phyloP scores from a whole-genome alignment of 2,113 vertebrate species.

The Pedetes capensis region DNA sequence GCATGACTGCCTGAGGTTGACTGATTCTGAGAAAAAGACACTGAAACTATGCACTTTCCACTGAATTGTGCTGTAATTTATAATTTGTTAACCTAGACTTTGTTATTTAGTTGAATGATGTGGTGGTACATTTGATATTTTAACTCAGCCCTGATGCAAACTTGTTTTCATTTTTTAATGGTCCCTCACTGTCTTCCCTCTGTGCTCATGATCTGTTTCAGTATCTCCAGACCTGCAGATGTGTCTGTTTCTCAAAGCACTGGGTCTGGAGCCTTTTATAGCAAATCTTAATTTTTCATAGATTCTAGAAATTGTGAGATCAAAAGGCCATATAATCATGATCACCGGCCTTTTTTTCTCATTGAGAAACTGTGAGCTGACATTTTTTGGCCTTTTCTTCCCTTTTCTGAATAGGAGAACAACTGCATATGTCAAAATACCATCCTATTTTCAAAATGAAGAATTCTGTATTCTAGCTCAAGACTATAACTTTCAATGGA shows the following conservation, averaged over 20 bases:
- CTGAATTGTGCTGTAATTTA: background rate
- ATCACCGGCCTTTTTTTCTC: constrained; percentile 12
- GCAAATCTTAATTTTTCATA: background rate
- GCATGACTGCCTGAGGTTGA: accelerated
- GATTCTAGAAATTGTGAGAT: background rate
- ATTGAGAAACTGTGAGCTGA: background rate
- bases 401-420: background rate
- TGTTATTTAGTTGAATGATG: background rate
- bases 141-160: background rate
- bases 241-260: background rate
- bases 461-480: background rate
- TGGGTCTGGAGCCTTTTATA: background rate
- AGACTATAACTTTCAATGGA: background rate
- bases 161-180: background rate
- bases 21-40: background rate
- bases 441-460: background rate
- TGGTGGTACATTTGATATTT: background rate
- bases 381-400: background rate
- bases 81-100: background rate
- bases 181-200: background rate
- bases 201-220: background rate
- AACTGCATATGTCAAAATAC: background rate
- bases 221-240: background rate
- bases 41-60: background rate
- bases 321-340: background rate